Conservation (phyloP, 2,113 vertebrate species). For the Petrocephalus zakoni region DNA sequence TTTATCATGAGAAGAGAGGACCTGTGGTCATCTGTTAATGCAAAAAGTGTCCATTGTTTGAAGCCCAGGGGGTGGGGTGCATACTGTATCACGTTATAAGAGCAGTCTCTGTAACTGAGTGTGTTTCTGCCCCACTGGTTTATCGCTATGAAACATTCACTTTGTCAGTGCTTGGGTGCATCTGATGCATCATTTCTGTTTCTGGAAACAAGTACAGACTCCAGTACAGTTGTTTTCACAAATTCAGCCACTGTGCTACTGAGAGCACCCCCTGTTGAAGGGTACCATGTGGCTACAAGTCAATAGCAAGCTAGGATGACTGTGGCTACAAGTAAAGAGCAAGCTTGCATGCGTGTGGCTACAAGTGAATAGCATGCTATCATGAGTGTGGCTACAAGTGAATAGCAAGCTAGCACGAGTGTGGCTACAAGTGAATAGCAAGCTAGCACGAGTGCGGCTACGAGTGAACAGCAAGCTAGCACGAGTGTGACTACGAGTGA, state of each 20-base stretch:
- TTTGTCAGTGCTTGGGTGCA: neutral
- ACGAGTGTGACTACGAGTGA: no score
- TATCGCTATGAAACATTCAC: neutral
- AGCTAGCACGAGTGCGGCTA: no score
- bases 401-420: no score
- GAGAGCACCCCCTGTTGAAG: no score
- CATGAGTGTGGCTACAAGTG: no score
- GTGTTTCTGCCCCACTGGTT: neutral
- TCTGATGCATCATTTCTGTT: neutral
- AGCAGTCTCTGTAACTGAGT: neutral
- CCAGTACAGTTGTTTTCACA: neutral
- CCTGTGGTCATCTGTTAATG: neutral
- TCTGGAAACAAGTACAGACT: neutral
- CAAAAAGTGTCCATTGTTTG: neutral
- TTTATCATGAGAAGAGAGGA: neutral
- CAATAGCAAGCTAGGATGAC: no score
- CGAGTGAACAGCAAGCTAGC: no score
- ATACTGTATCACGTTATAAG: neutral
- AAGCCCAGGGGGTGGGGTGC: neutral
- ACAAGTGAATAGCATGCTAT: no score
- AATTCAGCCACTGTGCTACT: neutral
- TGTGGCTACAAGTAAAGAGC: no score
- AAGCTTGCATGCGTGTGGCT: no score
- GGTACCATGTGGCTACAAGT: no score
- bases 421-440: no score